Base-by-base conservation (phyloP, 2,113 vertebrate species). In the Onychorhynchus coronatus region DNA sequence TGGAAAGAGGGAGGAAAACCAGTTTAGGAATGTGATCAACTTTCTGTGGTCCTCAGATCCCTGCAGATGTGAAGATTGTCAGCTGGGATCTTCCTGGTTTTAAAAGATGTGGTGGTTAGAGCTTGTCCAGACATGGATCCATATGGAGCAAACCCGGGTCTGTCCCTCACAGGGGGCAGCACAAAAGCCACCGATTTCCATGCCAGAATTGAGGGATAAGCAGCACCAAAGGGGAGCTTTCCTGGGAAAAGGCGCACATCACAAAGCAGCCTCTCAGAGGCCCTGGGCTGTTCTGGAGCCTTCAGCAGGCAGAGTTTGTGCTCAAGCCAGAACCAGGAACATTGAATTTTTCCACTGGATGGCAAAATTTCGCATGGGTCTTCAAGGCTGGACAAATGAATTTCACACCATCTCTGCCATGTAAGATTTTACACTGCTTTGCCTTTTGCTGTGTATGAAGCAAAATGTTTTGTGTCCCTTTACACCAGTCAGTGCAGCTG, bases 391-490 rank as follows among this genome's bases (percentile, higher is more conserved):
- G 9, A 4, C 37, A 67, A 20, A 42, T 27, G 8, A 19, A 59
- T 77, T 76, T 77, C 33, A 25, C 12, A 46, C 25, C 10, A 9
- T 4, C 37, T 72, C 46, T 77, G 65, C 18, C 41, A 19, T 6
- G 12, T 35, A 23, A 59, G 49, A 53, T 58, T 59, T 65, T 27
- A 61, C 14, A 1, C 20, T 50, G 33, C 20, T 70, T 49, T 59
- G 24, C 50, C 31, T 74, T 88, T 78, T 53, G 4, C 7, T 66
- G 16, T 2, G 0, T 5, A 9, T 0, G 2, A 77, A 66, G 15
- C 9, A 58, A 71, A 89, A 49, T 37, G 35, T 55, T 55, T 59
- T 1, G 3, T 59, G 33, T 4, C 2, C 24, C 35, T 89, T 78
- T 41, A 50, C 22, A 63, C 14, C 72, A 72, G 31, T 44, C 37